Percentiles rank a stretch among this genome's conserved stretches.
These are phyloP conservation scores for Fopius arisanus DNA, from an alignment of 1,140 invertebrate genomes.

Conservation along the genomic window DNA sequence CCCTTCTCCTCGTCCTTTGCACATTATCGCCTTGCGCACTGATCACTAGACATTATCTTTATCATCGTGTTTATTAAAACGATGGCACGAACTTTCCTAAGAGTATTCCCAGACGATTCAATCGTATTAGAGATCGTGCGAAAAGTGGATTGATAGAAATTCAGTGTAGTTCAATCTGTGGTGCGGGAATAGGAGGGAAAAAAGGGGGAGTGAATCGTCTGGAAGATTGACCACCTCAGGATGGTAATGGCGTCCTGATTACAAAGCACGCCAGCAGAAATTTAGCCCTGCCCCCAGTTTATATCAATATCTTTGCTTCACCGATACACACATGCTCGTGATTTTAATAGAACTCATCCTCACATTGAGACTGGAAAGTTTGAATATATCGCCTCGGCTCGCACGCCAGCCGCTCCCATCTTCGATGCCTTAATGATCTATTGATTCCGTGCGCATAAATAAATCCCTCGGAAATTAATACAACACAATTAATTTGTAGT, in stretches of 20 bases:
- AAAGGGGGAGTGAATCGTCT: conserved; percentile 1
- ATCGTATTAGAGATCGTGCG: background rate
- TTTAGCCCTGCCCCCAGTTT: conserved; percentile 61
- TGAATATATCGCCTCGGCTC: background rate
- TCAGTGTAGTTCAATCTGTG: background rate
- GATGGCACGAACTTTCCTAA: background rate
- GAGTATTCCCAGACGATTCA: background rate
- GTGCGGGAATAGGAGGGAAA: background rate
- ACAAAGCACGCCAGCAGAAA: conserved; percentile 56
- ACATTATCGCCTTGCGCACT: background rate
- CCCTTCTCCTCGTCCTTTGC: background rate
- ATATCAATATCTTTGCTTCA: conserved; percentile 62
- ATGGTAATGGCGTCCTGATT: conserved; percentile 62
- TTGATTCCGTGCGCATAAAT: background rate
- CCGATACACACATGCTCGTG: conserved; percentile 41
- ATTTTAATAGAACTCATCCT: conserved; percentile 20
- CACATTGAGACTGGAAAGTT: background rate
- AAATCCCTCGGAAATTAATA: background rate
- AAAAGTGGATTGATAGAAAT: background rate
- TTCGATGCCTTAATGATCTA: background rate
- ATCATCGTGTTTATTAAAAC: background rate
- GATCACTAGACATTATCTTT: background rate
- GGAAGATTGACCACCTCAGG: conserved; percentile 62
- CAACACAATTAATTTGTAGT: background rate
- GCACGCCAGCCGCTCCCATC: background rate